Evolutionary conservation across 35 echinoderm and acorn worm species (phyloP), one percentile per base, ranked within the genome.

Genomic region (Heliocidaris tuberculata): DNA sequence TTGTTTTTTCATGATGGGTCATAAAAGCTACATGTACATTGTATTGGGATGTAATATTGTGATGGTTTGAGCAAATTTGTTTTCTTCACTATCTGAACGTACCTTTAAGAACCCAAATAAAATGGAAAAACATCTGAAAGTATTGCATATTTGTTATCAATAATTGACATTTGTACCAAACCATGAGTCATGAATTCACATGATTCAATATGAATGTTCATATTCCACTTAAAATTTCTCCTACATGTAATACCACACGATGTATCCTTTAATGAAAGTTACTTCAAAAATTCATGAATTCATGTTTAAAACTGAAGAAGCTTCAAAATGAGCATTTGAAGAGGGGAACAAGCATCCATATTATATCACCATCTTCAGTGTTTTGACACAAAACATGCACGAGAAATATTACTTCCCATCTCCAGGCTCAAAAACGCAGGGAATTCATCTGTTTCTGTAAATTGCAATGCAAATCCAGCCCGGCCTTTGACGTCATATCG

Each of bases 401-500:
- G 30, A 89, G 87, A 42, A 48, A 89, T 42, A 89, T 89, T 42
- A 89, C 31, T 42, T 42, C 31, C 31, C 87, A 12, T 89, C 47
- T 89, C 87, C 31, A 42, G 87, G 87, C 12, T 42, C 31, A 89
- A 42, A 89, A 42, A 89, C 47, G 31, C 31, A 19, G 16, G 31
- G 31, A 89, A 89, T 89, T 89, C 87, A 89, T 89, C 87, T 89
- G 47, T 89, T 89, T 89, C 47, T 89, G 87, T 24, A 89, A 32
- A 89, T 42, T 89, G 31, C 87, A 48, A 48, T 89, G 87, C 31
- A 89, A 89, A 89, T 89, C 87, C 24, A 48, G 87, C 87, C 47
- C 31, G 47, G 19, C 13, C 31, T 89, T 89, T 89, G 87, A 89
- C 87, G 87, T 89, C 87, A 89, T 42, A 32, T 89, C 13, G 30